Base-by-base conservation (phyloP, 2,888 invertebrate genomes). In the Ophion ventricosus region DNA sequence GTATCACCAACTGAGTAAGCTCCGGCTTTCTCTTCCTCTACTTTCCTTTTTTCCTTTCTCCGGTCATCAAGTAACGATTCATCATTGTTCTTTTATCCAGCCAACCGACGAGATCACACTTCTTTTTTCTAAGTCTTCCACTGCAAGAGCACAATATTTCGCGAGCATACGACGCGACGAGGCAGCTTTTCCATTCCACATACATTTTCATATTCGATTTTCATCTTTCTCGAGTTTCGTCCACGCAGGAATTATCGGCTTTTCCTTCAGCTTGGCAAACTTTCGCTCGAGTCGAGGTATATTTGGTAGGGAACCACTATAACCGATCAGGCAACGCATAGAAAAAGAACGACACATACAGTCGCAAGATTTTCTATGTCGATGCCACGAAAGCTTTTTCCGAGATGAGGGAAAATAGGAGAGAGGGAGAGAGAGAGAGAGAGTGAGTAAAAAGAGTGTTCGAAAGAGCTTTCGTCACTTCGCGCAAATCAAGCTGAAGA, bases 31-130 rank as follows among this genome's bases (percentile, higher is more conserved):
- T 76, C 35, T 79, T 57, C 10, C 67, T 49, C 72, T 61, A 23
- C 73, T 80, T 85, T 87, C n/a, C 57, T 59, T 69, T 77, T 89
- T 90, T 89, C 56, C 17, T 57, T 66, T 25, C 89, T 90, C 82
- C 85, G 84, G 80, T 91, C 91, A 89, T 91, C 90, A 90, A 87
- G 82, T 86, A 63, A 83, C 90, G 87, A 91, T 91, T 91, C 89
- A 89, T 91, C 91, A 90, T 89, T 84, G 87, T 90, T 89, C 88
- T 90, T 85, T 88, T 89, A 77, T 85, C 79, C 76, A 61, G 8
- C 69, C 11, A 70, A 59, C 59, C 25, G 54, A 67, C 64, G 57
- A 20, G 43, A 8, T n/a, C n/a, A 26, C 73, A 26, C 57, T 66
- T 57, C 14, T 67, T 57, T 76, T 57, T 26, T 64, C 14, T 20